A percentile compares a stretch with the other conserved stretches of the same genome.
phyloP scores from a whole-genome alignment of 37 sponge, comb jelly and placozoan genomes.

The Halisarca cf. caerulea region DNA sequence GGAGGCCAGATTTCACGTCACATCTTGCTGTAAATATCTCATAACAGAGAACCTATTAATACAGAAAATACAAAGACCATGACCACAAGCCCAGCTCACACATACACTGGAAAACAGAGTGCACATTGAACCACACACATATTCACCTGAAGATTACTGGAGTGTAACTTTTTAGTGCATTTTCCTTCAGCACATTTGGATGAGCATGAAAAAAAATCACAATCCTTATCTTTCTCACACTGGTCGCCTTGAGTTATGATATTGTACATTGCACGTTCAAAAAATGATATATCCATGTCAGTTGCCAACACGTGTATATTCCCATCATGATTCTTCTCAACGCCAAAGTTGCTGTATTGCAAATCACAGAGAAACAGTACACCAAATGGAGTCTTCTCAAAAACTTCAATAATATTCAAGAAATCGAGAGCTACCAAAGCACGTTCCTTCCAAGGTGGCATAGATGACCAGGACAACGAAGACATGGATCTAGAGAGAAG shows the following conservation, averaged over 20 bases:
- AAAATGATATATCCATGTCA: slow-evolving; percentile 24
- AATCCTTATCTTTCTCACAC: not conserved
- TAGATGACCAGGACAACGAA: not conserved
- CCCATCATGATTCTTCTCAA: not conserved
- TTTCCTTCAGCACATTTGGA: slow-evolving; percentile 1
- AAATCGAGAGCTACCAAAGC: slow-evolving; percentile 4
- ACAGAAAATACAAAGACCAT: not conserved
- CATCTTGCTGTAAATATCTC: not conserved
- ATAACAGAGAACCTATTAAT: not conserved
- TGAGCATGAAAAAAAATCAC: not conserved
- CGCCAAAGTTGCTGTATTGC: slow-evolving; percentile 5
- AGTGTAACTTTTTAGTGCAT: slow-evolving; percentile 1
- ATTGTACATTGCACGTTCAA: not conserved
- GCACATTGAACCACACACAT: too few relatives aligned
- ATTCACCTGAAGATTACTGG: slow-evolving; percentile 21
- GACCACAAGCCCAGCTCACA: too few relatives aligned
- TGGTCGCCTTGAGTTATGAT: not conserved
- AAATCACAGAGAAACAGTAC: slow-evolving; percentile 23
- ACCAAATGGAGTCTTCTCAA: slow-evolving; percentile 12
- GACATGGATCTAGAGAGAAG: not conserved
- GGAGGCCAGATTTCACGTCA: not conserved
- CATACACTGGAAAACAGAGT: too few relatives aligned
- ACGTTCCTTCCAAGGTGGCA: not conserved
- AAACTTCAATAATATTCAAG: not conserved
- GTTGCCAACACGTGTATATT: not conserved